These are phyloP conservation scores for Tribolium castaneum DNA, from an alignment of 1,140 invertebrate genomes.

Conservation along the genomic window DNA sequence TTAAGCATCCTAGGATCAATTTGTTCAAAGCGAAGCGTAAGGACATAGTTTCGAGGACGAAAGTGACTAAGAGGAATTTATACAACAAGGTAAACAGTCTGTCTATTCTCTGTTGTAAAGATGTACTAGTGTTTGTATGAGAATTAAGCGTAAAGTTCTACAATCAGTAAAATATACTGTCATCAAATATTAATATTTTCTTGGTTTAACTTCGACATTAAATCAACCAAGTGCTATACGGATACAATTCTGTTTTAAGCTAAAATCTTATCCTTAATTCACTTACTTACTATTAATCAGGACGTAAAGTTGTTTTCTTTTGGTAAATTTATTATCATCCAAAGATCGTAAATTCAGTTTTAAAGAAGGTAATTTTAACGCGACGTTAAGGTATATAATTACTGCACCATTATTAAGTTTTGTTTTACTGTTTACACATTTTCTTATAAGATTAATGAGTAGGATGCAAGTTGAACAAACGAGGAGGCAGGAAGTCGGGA, in stretches of 20 bases:
- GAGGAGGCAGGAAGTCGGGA: background rate
- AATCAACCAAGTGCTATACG: no score
- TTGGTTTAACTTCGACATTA: no score
- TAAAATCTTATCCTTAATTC: background rate
- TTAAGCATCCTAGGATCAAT: background rate
- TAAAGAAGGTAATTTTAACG: background rate
- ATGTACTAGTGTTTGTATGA: background rate
- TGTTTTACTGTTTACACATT: background rate
- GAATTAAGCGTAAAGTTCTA: no score
- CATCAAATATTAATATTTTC: no score
- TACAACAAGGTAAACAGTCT: background rate
- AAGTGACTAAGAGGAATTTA: background rate
- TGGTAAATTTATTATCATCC: background rate
- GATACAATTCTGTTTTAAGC: background rate
- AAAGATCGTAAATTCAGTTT: background rate
- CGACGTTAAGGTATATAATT: background rate
- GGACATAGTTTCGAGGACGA: background rate
- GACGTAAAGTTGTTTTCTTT: background rate
- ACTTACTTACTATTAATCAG: background rate
- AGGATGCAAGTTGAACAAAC: background rate
- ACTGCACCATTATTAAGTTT: background rate
- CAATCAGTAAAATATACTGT: no score
- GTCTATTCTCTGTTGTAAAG: background rate
- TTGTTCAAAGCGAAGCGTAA: background rate
- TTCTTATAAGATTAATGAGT: background rate